phyloP scores from a whole-genome alignment of 2,113 vertebrate species.

The Neotoma lepida region DNA sequence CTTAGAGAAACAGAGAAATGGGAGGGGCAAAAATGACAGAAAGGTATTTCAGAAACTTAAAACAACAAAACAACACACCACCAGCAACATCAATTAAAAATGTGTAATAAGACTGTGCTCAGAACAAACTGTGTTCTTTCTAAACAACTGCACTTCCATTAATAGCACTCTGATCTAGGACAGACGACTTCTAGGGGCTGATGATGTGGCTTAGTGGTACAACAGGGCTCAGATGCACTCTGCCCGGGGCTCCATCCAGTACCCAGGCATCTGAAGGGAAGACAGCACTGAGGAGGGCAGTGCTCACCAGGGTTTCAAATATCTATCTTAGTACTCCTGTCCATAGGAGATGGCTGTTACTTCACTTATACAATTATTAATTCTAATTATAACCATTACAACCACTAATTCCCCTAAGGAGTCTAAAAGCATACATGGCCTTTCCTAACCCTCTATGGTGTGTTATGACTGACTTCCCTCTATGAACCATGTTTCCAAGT shows the following conservation, averaged over 20 bases:
- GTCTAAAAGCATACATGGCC: neutral
- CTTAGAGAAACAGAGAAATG: neutral
- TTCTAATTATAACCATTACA: neutral
- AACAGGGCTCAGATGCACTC: neutral
- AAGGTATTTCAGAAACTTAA: neutral
- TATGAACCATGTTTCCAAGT: neutral
- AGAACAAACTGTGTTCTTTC: constrained; percentile 8
- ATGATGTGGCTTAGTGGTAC: neutral
- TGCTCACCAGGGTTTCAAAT: neutral
- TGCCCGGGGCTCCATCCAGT: neutral
- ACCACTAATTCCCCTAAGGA: neutral
- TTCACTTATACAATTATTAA: neutral
- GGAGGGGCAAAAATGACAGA: neutral
- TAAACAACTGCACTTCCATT: neutral
- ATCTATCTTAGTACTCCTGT: neutral
- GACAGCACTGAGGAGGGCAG: neutral
- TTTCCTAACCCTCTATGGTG: neutral
- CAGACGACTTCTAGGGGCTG: neutral
- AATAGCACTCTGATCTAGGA: neutral
- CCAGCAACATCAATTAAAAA: neutral
- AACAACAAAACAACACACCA: neutral
- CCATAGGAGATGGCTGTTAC: neutral
- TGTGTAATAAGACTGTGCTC: neutral
- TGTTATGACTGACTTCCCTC: neutral
- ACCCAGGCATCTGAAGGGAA: neutral